Percentiles rank a stretch among this genome's conserved stretches.
Conservation (phyloP, 2,888 invertebrate genomes). For the Teinopalpus imperialis region DNA sequence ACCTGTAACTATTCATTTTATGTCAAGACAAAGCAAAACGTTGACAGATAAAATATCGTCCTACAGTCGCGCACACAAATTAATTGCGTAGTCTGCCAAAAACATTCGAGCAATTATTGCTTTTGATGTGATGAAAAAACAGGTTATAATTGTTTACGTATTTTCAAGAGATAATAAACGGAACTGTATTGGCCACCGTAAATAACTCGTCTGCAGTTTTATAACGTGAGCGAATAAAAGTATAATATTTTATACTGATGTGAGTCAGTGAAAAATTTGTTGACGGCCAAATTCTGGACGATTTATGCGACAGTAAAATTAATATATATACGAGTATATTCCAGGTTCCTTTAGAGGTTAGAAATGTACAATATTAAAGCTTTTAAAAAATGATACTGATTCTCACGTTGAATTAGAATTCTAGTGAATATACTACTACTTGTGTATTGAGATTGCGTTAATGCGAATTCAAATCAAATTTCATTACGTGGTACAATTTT, state of each 20-base stretch:
- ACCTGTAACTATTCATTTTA: slow-evolving; percentile 21
- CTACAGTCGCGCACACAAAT: slow-evolving; percentile 23
- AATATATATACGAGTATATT: slow-evolving; percentile 34
- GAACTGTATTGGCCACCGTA: slow-evolving; percentile 10
- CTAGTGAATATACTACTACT: no score
- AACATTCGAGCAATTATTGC: slow-evolving; percentile 18
- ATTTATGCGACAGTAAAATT: slow-evolving; percentile 45
- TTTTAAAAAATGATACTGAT: no score
- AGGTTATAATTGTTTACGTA: slow-evolving; percentile 16
- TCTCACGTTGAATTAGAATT: no score
- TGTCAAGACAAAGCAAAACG: slow-evolving; percentile 15
- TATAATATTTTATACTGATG: slow-evolving; percentile 6
- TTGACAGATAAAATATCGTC: slow-evolving; percentile 15
- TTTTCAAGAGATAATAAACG: slow-evolving; percentile 9
- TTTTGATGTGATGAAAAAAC: slow-evolving; percentile 17
- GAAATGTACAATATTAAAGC: background rate
- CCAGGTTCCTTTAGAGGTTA: slow-evolving; percentile 1
- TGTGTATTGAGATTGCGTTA: no score
- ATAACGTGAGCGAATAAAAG: slow-evolving; percentile 11
- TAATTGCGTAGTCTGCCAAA: slow-evolving; percentile 16
- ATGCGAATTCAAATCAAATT: no score
- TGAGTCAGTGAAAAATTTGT: slow-evolving; percentile 42
- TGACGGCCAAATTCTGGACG: slow-evolving; percentile 36
- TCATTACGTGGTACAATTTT: no score
- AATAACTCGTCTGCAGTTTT: slow-evolving; percentile 20